Base-by-base conservation (phyloP, 2,797 vertebrate genomes). In the Propithecus perrieri region DNA sequence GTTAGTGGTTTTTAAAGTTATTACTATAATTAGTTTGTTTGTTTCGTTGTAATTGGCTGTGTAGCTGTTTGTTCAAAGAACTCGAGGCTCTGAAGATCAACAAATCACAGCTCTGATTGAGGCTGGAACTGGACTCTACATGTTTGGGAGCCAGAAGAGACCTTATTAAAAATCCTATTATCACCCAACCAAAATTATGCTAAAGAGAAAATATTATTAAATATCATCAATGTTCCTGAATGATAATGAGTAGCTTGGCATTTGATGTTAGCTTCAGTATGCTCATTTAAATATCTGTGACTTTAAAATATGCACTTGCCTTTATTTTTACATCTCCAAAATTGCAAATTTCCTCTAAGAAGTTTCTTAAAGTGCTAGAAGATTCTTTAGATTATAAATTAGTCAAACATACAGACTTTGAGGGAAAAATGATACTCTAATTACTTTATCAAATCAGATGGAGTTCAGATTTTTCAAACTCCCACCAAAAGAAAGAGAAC, bases 21-120 rank as follows among this genome's bases (percentile, higher is more conserved):
- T 85, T 96, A 85, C 41, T 89, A 11, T 86, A 69, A 94, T 89
- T 91, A 48, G n/a, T 94, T 90, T 75, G 24, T 81, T 96, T 96
- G 41, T 65, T 87, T 92, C 61, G 55, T 59, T 69, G 33, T 93
- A 89, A 91, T 80, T 94, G 30, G 46, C 35, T 76, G 15, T 10
- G 20, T 85, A 87, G n/a, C 10, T 85, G 28, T 83, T 67, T 90
- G 57, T 74, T 85, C 55, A 81, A 96, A 89, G 43, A 75, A 81
- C 20, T 26, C 26, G 55, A 20, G 69, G 9, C 26, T 94, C 65
- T 69, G 38, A 76, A 89, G 11, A 72, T 67, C 63, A 93, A 61
- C 46, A 85, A 85, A 86, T 89, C 69, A 80, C 13, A 81, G 2
- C n/a, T 92, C 50, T 89, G 61, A 20, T 67, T 71, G 41, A 93